Conservation (phyloP, 1,140 invertebrate species). For the Liolophura sinensis region DNA sequence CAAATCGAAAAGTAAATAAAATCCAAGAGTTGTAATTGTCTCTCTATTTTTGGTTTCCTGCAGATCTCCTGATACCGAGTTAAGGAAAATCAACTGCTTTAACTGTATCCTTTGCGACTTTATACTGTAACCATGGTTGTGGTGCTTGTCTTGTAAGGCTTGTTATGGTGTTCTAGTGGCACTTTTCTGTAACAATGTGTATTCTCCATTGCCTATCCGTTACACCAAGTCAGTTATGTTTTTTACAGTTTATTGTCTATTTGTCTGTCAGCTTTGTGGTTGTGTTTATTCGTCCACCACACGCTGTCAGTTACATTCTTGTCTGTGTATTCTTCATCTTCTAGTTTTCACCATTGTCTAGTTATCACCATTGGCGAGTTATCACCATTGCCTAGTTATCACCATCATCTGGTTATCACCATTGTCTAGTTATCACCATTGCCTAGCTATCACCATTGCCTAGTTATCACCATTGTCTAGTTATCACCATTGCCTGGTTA, state of each 20-base stretch:
- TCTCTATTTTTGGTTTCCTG: constrained; percentile 15
- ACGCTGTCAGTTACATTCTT: too few species aligned
- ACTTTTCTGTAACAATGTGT: background rate
- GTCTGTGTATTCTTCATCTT: too few species aligned
- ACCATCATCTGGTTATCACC: too few species aligned
- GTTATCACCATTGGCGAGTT: too few species aligned
- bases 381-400: too few species aligned
- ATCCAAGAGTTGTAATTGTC: background rate
- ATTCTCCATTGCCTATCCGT: background rate
- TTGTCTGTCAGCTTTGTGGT: background rate
- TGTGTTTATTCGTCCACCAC: background rate
- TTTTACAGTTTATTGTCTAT: background rate
- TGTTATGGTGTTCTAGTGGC: background rate
- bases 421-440: too few species aligned
- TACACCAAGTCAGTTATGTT: background rate
- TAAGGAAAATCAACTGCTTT: constrained; percentile 48
- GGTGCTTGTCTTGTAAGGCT: background rate
- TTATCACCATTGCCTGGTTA: too few species aligned
- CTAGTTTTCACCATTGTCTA: too few species aligned
- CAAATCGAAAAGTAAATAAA: too few species aligned
- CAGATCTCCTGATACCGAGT: constrained; percentile 36
- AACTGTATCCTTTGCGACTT: constrained; percentile 44
- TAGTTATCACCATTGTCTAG: too few species aligned
- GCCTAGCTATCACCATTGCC: too few species aligned
- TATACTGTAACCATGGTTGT: background rate